phyloP scores from a whole-genome alignment of 35 echinoderm and acorn worm genomes.

The Hemicentrotus pulcherrimus region DNA sequence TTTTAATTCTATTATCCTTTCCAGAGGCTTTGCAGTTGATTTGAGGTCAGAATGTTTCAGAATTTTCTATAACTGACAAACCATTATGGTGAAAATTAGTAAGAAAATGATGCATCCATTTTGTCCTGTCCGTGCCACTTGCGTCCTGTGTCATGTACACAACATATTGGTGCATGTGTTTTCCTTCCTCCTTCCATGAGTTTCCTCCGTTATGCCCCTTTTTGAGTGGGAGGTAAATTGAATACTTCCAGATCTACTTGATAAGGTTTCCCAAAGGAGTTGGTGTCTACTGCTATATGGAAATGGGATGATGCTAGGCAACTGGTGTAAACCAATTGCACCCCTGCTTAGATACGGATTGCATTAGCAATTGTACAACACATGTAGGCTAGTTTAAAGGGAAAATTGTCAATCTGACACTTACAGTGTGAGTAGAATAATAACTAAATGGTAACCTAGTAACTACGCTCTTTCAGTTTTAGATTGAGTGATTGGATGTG shows the following conservation, averaged over 20 bases:
- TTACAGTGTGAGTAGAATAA: too few species aligned
- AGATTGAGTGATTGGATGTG: too few species aligned
- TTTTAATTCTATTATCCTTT: neutral
- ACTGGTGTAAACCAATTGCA: neutral
- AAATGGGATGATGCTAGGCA: neutral
- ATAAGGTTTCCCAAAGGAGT: neutral
- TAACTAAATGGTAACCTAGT: too few species aligned
- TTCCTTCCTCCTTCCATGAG: neutral
- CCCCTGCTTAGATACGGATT: neutral
- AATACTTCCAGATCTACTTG: constrained; percentile 9
- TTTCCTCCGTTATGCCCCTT: neutral
- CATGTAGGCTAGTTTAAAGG: neutral
- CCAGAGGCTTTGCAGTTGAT: neutral
- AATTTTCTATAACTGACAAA: neutral
- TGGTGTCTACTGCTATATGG: neutral
- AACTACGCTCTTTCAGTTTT: too few species aligned
- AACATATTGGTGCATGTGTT: neutral
- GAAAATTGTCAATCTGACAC: neutral
- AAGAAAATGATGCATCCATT: neutral
- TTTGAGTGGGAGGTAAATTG: neutral
- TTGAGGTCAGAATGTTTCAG: neutral
- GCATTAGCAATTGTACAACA: neutral
- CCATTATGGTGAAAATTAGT: neutral
- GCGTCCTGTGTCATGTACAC: neutral
- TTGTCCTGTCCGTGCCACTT: neutral